Evolutionary conservation across 2,797 vertebrate genomes (phyloP), one percentile per base, ranked within the genome.

Genomic region (Miichthys miiuy): DNA sequence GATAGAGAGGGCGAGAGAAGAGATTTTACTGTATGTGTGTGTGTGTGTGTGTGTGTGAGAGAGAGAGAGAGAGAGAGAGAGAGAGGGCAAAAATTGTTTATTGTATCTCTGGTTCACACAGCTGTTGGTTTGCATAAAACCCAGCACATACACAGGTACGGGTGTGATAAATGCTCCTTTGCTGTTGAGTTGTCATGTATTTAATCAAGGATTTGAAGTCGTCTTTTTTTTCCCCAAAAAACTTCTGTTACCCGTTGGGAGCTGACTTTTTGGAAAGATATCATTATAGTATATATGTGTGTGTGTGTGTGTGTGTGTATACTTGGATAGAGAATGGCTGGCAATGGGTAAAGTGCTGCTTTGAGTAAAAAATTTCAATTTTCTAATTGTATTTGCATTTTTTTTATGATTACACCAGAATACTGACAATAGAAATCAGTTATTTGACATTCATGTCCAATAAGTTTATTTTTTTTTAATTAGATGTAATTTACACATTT

Each of bases 181-280:
- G 52, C 72, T 69, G 68, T 75, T 47, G 38, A 65, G 57, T 65
- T 79, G 84, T 77, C 68, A 63, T 69, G 65, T 77, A 80, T 87
- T 89, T 77, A 85, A 87, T 85, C 69, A 88, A 82, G 47, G 67
- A 68, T 77, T 82, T 87, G 41, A 87, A 69, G 30, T 38, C 12
- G 6, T 77, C 57, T 58, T 68, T 77, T 60, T 60, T 25, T 55
- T 8, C 14, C 41, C 38, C 2, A 38, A 75, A 58, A 68, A 67
- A 5, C 54, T 16, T 75, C 9, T 47, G 52, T 64, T 41, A 20
- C 4, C 67, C 44, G 2, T n/a, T 56, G 69, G 66, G 85, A 83
- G 60, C 57, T 25, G 47, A 66, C 30, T 62, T 73, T 58, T 54
- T 79, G 75, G 76, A 84, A 75, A 66, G 62, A 69, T 75, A 55